Conservation (phyloP, 2,797 vertebrate genomes). For the Schizopygopsis malacanthus region DNA sequence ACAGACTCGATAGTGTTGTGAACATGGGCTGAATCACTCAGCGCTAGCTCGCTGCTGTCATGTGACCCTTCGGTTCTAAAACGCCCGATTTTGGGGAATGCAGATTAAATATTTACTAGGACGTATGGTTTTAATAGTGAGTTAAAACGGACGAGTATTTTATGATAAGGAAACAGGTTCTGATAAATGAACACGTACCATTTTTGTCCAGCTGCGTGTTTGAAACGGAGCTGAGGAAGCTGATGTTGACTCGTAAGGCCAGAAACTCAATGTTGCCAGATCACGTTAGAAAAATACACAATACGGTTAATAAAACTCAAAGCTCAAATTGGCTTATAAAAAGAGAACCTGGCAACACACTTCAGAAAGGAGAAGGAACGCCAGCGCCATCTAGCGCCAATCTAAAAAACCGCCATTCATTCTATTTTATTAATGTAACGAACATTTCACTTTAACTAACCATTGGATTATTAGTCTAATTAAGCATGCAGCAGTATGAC, state of each 20-base stretch:
- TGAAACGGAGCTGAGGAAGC: slow-evolving; percentile 71
- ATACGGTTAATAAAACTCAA: neutral
- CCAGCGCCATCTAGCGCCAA: slow-evolving; percentile 10
- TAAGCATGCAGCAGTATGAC: too few relatives aligned
- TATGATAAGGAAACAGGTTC: neutral
- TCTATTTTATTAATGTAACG: too few relatives aligned
- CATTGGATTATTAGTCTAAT: too few relatives aligned
- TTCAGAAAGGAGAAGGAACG: neutral
- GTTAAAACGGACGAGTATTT: neutral
- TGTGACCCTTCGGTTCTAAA: slow-evolving; percentile 26
- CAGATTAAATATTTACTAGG: neutral
- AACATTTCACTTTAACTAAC: too few relatives aligned
- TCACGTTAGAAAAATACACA: neutral
- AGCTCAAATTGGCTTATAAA: neutral
- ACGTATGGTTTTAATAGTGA: neutral
- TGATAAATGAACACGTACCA: slow-evolving; percentile 68
- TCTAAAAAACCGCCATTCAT: neutral
- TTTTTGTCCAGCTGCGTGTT: slow-evolving; percentile 75
- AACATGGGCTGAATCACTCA: neutral
- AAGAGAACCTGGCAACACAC: neutral
- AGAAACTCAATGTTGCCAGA: slow-evolving; percentile 32
- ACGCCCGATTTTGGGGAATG: neutral
- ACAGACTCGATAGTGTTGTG: neutral
- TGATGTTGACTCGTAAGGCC: slow-evolving; percentile 51
- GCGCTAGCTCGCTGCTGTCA: slow-evolving; percentile 46